Evolutionary conservation across 2,113 vertebrate species (phyloP), one percentile per base, ranked within the genome.

Genomic region (Callospermophilus lateralis): DNA sequence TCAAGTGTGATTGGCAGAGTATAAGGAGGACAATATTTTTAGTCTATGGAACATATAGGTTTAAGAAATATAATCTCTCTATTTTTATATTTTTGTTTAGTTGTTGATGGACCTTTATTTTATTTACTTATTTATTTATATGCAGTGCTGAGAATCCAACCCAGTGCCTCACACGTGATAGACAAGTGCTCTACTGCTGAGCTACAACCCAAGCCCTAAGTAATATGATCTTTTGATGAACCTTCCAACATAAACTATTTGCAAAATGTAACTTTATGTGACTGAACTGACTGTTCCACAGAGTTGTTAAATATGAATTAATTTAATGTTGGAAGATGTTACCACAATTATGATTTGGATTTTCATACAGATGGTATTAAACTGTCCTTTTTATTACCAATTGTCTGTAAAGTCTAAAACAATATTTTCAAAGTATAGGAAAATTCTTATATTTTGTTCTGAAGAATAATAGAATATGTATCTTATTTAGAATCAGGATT

Each of bases 321-420:
- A 32, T 94, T 91, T 92, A 94, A 63, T 93, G 19, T 89, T 93
- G 48, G 30, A 89, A 85, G 55, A 39, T 28, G 84, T 74, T 89
- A 39, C 48, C 34, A 70, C 65, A 63, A 76, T 90, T 92, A 68
- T 89, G 55, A 93, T 34, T 91, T 63, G 48, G 42, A 90, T 90
- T 96, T 95, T 95, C n/a, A 96, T 84, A 93, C 72, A 94, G 48
- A 42, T 97, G 19, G 61, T 76, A 37, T 80, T 79, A 76, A 93
- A 65, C 37, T 84, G n/a, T 93, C 32, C 32, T 90, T 87, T 70
- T n/a, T 90, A 42, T 95, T 93, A 63, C 55, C 93, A 84, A 74
- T 84, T 90, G 28, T 88, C n/a, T 93, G 2, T 72, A 93, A 65
- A 83, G 61, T 30, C 16, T 77, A 81, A 80, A 94, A 42, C 42